A percentile compares a stretch with the other conserved stretches of the same genome.
Conservation (phyloP, 1,140 invertebrate species). For the Berghia stephanieae region DNA sequence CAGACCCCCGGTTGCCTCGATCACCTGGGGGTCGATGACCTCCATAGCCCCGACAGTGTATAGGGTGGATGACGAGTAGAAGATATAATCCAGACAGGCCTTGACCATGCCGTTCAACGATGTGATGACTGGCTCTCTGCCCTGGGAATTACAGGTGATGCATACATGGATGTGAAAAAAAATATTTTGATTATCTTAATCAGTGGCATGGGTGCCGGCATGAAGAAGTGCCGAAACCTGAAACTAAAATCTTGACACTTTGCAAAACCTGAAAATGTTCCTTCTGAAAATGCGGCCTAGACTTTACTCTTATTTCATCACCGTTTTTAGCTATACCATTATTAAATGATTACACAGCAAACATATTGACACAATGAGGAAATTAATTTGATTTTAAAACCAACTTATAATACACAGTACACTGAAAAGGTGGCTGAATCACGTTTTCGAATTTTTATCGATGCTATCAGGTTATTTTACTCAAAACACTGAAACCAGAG, state of each 20-base stretch:
- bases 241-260: no score
- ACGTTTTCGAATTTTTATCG: no score
- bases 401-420: no score
- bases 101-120: slow-evolving; percentile 38
- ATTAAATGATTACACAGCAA: no score
- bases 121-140: slow-evolving; percentile 46
- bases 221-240: no score
- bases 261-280: not conserved
- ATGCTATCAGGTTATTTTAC: no score
- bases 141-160: slow-evolving; percentile 31
- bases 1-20: slow-evolving; percentile 42
- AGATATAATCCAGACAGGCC: slow-evolving; percentile 48
- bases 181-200: not conserved
- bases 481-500: no score
- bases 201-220: no score
- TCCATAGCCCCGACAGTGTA: slow-evolving; percentile 44
- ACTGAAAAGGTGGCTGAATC: no score
- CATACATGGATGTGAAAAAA: not conserved
- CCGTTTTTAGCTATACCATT: not conserved
- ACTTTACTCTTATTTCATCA: not conserved
- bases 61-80: slow-evolving; percentile 44
- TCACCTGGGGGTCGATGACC: slow-evolving; percentile 31
- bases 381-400: no score
- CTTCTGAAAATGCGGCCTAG: not conserved
- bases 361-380: no score